Percentiles rank a stretch among this genome's conserved stretches.
phyloP scores from a whole-genome alignment of 1,140 invertebrate genomes.

The Trichoplusia ni region DNA sequence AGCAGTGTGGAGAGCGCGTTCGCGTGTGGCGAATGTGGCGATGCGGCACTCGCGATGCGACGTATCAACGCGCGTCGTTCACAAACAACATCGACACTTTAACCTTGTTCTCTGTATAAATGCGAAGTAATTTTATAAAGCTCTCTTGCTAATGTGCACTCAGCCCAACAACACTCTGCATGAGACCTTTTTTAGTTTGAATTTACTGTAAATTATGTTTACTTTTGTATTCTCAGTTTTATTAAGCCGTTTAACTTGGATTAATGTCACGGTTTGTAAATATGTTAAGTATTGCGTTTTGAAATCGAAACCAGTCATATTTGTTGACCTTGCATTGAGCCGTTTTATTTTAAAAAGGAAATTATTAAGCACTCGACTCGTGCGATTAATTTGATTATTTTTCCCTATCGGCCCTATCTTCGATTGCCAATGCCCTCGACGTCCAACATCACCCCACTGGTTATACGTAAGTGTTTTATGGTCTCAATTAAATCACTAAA shows the following conservation, averaged over 20 bases:
- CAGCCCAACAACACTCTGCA: not conserved
- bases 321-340: no score
- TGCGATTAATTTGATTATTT: conserved; percentile 54
- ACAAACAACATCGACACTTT: not conserved
- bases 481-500: conserved; percentile 37
- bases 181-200: not conserved
- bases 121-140: conserved; percentile 1
- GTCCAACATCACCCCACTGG: conserved; percentile 24
- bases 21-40: conserved; percentile 18
- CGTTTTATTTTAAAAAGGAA: no score
- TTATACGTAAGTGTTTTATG: conserved; percentile 46
- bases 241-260: no score
- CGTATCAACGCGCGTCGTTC: not conserved
- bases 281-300: no score
- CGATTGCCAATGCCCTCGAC: conserved; percentile 31
- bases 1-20: conserved; percentile 39
- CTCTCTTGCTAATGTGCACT: conserved; percentile 15
- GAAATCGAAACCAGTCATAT: no score
- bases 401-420: conserved; percentile 41
- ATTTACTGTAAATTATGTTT: no score
- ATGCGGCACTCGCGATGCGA: conserved; percentile 12
- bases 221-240: no score
- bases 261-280: no score
- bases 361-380: no score
- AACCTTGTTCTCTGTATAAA: conserved; percentile 9